Conservation (phyloP, 1,140 invertebrate genomes). For the Drosophila lacteicornis region DNA sequence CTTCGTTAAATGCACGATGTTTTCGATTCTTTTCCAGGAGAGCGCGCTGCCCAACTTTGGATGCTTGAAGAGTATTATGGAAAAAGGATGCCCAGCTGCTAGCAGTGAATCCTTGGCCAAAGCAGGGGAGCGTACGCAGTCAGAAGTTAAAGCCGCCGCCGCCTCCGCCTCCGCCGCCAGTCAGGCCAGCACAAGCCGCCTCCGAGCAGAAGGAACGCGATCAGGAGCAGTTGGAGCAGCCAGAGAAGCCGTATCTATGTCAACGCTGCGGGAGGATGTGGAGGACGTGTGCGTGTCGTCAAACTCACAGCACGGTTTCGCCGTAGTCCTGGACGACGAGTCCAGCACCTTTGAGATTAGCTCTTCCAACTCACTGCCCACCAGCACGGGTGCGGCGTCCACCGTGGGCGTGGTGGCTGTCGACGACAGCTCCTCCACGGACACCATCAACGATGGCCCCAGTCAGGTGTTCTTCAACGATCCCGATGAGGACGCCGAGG, state of each 20-base stretch:
- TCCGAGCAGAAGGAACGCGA: slow-evolving; percentile 16
- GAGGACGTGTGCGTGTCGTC: slow-evolving; percentile 73
- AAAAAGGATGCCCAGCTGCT: slow-evolving; percentile 74
- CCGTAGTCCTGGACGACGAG: slow-evolving; percentile 80
- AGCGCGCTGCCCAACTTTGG: slow-evolving; percentile 35
- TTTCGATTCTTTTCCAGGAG: slow-evolving; percentile 38
- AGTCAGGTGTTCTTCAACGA: slow-evolving; percentile 72
- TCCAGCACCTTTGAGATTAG: slow-evolving; percentile 81
- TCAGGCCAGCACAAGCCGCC: slow-evolving; percentile 62
- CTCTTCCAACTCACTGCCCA: slow-evolving; percentile 79
- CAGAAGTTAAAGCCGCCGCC: neutral
- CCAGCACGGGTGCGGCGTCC: slow-evolving; percentile 50
- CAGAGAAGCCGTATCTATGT: slow-evolving; percentile 67
- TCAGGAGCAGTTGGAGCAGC: slow-evolving; percentile 7
- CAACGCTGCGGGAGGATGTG: slow-evolving; percentile 73
- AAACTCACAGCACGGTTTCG: slow-evolving; percentile 78
- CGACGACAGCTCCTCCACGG: slow-evolving; percentile 76
- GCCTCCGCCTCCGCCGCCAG: slow-evolving; percentile 17
- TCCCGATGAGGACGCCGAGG: slow-evolving; percentile 57
- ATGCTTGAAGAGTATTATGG: slow-evolving; percentile 71
- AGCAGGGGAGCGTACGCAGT: slow-evolving; percentile 50
- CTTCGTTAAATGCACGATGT: neutral
- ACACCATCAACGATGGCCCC: slow-evolving; percentile 60
- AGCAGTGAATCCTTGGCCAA: slow-evolving; percentile 53
- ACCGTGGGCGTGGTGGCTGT: slow-evolving; percentile 64